These are phyloP conservation scores for Cyrtonyx montezumae DNA, from an alignment of 2,113 vertebrate species.

Conservation along the genomic window DNA sequence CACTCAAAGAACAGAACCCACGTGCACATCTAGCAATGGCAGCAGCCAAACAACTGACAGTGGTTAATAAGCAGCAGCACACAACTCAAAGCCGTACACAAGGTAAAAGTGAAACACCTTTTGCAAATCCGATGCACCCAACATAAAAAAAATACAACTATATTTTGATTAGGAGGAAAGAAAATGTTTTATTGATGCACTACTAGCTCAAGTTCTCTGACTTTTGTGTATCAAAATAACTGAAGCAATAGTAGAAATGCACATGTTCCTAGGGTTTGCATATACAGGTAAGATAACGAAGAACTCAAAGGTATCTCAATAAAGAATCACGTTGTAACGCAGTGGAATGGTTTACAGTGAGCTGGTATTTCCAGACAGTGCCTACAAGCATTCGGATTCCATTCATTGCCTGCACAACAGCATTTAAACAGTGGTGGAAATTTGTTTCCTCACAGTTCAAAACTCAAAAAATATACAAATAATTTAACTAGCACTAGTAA, in stretches of 20 bases:
- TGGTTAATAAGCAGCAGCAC: background rate
- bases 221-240: background rate
- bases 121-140: background rate
- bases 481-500: background rate
- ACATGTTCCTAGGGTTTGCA: background rate
- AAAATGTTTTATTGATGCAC: background rate
- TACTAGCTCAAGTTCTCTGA: background rate
- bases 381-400: background rate
- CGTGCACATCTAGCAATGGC: rapidly evolving
- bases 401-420: background rate
- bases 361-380: background rate
- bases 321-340: background rate
- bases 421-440: background rate
- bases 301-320: background rate
- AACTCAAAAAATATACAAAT: background rate
- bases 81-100: background rate
- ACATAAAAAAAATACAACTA: background rate
- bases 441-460: background rate
- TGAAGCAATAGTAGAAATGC: background rate
- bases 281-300: background rate
- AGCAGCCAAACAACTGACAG: background rate
- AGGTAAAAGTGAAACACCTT: background rate
- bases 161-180: background rate
- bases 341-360: background rate
- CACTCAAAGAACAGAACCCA: background rate